Evolutionary conservation across 23 tunicate genomes (phyloP), one percentile per base, ranked within the genome.

Genomic region (Aplidium turbinatum): DNA sequence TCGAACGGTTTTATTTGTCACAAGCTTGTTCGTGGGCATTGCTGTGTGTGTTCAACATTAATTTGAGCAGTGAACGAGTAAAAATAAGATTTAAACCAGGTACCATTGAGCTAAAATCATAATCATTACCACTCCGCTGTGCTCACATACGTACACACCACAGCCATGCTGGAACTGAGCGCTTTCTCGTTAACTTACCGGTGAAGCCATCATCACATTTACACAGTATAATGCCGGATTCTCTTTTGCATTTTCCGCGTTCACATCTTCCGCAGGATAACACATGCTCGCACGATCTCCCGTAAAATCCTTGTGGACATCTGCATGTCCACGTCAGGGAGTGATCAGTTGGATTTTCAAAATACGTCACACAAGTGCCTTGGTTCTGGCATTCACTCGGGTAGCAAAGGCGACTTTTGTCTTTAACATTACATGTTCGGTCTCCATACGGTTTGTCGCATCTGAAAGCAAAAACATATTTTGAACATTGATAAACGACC

Each of bases 271-370:
- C 27, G 31, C 18, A 27, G 23, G 50, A 35, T 13, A 11, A 6
- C 3, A 11, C 31, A 26, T 35, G 29, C 34, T 58, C 63, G 48
- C 94, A 87, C 0, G 65, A 35, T 4, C 13, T 36, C 1, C 96
- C 96, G 24, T 57, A 62, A 70, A 29, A 89, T 23, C 72, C 85
- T 20, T 29, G 16, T 3, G 83, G 79, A 53, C 96, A 89, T 2
- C 30, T 21, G 55, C 96, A 89, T 9, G 24, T 18, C 38, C 55
- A 35, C 46, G 11, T 47, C 1, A 47, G 7, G 38, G 22, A 9
- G 30, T 39, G 38, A 4, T 35, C 33, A 25, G 32, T 27, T 33
- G 11, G 22, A 19, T 50, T 20, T n/a, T n/a, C n/a, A n/a, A n/a
- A n/a, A n/a, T n/a, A n/a, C 3, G 76, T 28, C 36, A 25, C 3